Percentiles rank a stretch among this genome's conserved stretches.
Evolutionary conservation across 2,888 invertebrate species (phyloP).

Genomic region (Acanthosoma haemorrhoidale): DNA sequence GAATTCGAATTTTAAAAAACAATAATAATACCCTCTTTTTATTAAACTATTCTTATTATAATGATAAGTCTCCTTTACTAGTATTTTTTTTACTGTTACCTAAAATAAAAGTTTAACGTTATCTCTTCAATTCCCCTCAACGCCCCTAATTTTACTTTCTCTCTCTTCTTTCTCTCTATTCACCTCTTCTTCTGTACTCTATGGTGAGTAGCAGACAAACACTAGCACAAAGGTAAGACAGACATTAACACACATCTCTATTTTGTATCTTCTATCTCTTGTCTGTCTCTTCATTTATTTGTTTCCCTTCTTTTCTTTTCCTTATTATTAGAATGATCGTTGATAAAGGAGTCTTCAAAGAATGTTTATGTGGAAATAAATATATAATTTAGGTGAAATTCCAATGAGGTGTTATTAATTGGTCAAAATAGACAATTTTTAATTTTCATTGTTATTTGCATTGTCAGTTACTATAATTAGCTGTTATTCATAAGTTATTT

Average conservation of each 20-base stretch:
- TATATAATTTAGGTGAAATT: not conserved
- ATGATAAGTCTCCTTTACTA: conserved; percentile 19
- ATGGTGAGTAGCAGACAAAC: conserved; percentile 39
- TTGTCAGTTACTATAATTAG: too few species aligned
- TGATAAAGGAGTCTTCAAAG: conserved; percentile 2
- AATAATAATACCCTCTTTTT: too few species aligned
- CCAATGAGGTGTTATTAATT: not conserved
- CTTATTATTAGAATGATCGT: conserved; percentile 8
- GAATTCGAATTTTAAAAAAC: not conserved
- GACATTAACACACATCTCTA: conserved; percentile 28
- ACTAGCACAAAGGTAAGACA: conserved; percentile 40
- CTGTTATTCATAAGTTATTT: too few species aligned
- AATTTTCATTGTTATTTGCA: too few species aligned
- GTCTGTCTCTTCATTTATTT: not conserved
- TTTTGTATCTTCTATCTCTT: conserved; percentile 20
- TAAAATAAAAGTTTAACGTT: conserved; percentile 6
- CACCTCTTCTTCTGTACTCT: conserved; percentile 36
- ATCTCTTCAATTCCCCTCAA: conserved; percentile 9
- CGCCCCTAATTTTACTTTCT: conserved; percentile 37
- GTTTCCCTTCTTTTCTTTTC: not conserved
- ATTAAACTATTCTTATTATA: too few species aligned
- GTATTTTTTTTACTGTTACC: conserved; percentile 16
- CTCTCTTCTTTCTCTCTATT: conserved; percentile 41
- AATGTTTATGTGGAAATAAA: conserved; percentile 16
- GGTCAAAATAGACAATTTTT: too few species aligned